phyloP scores from a whole-genome alignment of 2,888 invertebrate species.

The Julus scanicus region DNA sequence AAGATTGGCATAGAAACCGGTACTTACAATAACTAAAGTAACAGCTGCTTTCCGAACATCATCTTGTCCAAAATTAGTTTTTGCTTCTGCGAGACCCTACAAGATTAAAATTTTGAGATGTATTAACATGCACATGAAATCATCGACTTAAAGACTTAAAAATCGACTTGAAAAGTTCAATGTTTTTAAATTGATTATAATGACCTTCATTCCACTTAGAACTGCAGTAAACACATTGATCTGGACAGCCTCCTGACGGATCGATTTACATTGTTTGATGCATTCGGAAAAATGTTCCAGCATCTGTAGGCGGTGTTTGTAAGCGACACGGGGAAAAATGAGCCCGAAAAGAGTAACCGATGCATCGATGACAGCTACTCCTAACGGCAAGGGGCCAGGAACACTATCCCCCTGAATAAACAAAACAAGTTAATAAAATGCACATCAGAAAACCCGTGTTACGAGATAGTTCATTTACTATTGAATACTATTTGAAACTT shows the following conservation, averaged over 20 bases:
- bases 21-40: conserved; percentile 78
- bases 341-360: conserved; percentile 92
- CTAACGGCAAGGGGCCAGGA: conserved; percentile 87
- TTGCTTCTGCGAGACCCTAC: conserved; percentile 82
- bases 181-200: background rate
- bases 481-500: no score
- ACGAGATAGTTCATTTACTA: background rate
- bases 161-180: background rate
- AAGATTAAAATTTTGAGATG: conserved; percentile 15
- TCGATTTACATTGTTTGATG: conserved; percentile 80
- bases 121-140: conserved; percentile 8
- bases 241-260: conserved; percentile 93
- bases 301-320: conserved; percentile 97
- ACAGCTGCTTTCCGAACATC: conserved; percentile 83
- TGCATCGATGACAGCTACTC: conserved; percentile 95
- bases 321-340: conserved; percentile 92
- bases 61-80: conserved; percentile 86
- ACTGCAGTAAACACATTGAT: conserved; percentile 96
- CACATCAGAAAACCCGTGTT: no score
- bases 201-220: conserved; percentile 83
- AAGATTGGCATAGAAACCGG: no score
- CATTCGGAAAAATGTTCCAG: conserved; percentile 85
- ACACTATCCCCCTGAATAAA: conserved; percentile 71
- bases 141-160: no score
- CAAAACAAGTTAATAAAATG: conserved; percentile 19